A percentile compares a stretch with the other conserved stretches of the same genome.
Evolutionary conservation across 2,113 vertebrate genomes (phyloP).

Genomic region (Lophotis ruficrista): DNA sequence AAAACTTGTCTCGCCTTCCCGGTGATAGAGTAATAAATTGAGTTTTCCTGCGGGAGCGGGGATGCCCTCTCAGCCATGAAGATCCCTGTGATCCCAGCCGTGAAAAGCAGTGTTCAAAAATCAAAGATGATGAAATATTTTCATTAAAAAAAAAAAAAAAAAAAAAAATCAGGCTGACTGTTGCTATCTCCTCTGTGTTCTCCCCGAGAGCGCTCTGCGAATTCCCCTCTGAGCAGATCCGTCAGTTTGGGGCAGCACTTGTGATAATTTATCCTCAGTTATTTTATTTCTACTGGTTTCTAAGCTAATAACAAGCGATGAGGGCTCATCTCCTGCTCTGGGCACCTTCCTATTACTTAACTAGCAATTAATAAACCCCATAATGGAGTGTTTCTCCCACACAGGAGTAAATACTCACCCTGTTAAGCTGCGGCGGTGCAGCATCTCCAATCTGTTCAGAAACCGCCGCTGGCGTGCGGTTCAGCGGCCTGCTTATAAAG

Average conservation of each 20-base stretch:
- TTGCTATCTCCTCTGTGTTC: not conserved
- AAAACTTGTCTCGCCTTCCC: not conserved
- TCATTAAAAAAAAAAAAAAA: not conserved
- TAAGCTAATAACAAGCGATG: constrained; percentile 48
- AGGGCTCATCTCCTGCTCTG: constrained; percentile 53
- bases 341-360: constrained; percentile 64
- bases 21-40: not conserved
- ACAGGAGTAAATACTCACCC: constrained; percentile 40
- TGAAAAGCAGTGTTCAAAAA: not conserved
- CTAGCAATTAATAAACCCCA: constrained; percentile 65
- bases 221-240: constrained; percentile 27
- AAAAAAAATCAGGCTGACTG: not conserved
- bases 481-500: not conserved
- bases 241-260: constrained; percentile 16
- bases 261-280: constrained; percentile 38
- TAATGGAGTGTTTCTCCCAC: constrained; percentile 58
- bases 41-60: not conserved
- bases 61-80: constrained; percentile 20
- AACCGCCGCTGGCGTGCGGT: not conserved
- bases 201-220: not conserved
- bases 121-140: constrained; percentile 2
- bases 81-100: not conserved
- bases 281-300: constrained; percentile 52
- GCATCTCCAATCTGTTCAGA: not conserved
- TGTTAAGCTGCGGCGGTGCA: not conserved